phyloP scores from a whole-genome alignment of 2,113 vertebrate genomes.

The Hyperopisus bebe region DNA sequence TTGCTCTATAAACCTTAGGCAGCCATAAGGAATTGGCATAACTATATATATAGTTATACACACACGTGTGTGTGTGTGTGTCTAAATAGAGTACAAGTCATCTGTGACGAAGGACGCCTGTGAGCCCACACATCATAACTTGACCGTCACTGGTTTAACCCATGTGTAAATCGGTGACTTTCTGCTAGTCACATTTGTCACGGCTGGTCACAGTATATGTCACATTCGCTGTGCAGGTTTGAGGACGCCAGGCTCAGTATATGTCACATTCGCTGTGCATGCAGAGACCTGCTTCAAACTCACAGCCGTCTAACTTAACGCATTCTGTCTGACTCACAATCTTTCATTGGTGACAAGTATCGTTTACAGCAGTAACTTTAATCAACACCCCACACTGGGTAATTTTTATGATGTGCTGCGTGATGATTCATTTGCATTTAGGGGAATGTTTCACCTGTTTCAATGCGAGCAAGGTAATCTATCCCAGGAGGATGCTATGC shows the following conservation, averaged over 20 bases:
- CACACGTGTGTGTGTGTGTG: too few relatives aligned
- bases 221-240: neutral
- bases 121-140: neutral
- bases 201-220: too few relatives aligned
- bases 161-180: neutral
- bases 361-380: neutral
- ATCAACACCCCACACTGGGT: neutral
- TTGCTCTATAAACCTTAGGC: neutral
- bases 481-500: neutral
- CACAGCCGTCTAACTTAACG: neutral
- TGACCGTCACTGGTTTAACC: neutral
- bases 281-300: neutral
- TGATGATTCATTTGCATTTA: neutral
- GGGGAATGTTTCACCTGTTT: neutral
- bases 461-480: neutral
- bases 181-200: too few relatives aligned
- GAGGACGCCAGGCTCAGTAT: neutral
- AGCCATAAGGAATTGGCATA: conserved; percentile 9
- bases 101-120: neutral
- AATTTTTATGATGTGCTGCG: neutral
- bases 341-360: neutral
- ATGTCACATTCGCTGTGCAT: neutral
- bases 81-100: neutral
- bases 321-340: neutral
- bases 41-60: too few relatives aligned